Conservation (phyloP, 2,888 invertebrate species). For the Corbicula japonica region DNA sequence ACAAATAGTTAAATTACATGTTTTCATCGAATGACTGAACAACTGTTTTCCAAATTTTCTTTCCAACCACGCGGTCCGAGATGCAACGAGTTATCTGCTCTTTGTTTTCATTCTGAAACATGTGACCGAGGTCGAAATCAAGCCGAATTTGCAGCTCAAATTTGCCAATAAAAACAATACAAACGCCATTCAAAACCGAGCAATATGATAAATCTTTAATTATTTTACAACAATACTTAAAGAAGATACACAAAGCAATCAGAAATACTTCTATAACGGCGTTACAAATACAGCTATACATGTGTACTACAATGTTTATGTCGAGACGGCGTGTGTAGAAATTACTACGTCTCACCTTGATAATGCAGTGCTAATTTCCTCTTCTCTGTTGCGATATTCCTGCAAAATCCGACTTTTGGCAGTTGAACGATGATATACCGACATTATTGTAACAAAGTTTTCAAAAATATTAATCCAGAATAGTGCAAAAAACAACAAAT, state of each 20-base stretch:
- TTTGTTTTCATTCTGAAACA: slow-evolving; percentile 76
- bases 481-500: slow-evolving; percentile 56
- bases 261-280: slow-evolving; percentile 17
- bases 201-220: slow-evolving; percentile 52
- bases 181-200: not conserved
- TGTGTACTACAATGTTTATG: slow-evolving; percentile 84
- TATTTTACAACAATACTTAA: slow-evolving; percentile 14
- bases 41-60: not conserved
- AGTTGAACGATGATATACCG: slow-evolving; percentile 74
- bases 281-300: slow-evolving; percentile 61
- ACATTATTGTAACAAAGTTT: slow-evolving; percentile 65
- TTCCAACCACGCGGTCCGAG: slow-evolving; percentile 15
- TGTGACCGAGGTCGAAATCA: slow-evolving; percentile 63
- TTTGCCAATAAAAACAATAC: slow-evolving; percentile 10
- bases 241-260: not conserved
- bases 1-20: too few species aligned
- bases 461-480: slow-evolving; percentile 49
- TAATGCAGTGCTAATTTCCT: slow-evolving; percentile 79
- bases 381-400: slow-evolving; percentile 75
- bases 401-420: slow-evolving; percentile 75
- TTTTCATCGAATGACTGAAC: too few species aligned
- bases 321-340: slow-evolving; percentile 80
- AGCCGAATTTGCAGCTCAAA: slow-evolving; percentile 38
- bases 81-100: slow-evolving; percentile 65
- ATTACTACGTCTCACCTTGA: slow-evolving; percentile 82